Percentiles rank a stretch among this genome's conserved stretches.
phyloP scores from a whole-genome alignment of 1,140 invertebrate species.

The Drosophila nebulosa region DNA sequence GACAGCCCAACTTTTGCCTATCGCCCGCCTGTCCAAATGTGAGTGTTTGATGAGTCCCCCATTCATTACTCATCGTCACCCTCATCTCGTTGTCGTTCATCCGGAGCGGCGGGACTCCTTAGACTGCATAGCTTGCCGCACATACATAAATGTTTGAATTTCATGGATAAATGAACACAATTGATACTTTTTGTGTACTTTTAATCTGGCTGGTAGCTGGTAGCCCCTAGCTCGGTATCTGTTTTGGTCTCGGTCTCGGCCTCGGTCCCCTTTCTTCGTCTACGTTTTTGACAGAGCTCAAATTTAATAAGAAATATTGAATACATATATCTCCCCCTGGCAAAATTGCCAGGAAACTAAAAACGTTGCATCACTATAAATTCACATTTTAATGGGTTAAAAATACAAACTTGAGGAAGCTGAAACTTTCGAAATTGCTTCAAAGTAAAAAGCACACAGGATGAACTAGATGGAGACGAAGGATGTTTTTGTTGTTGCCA shows the following conservation, averaged over 20 bases:
- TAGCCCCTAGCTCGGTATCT: conserved; percentile 1
- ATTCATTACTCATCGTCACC: conserved; percentile 42
- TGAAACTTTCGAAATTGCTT: background rate
- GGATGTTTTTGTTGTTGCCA: background rate
- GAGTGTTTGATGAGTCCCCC: conserved; percentile 5
- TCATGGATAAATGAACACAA: conserved; percentile 55
- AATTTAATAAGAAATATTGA: conserved; percentile 1
- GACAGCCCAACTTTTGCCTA: background rate
- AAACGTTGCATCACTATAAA: background rate
- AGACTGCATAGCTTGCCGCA: conserved; percentile 12
- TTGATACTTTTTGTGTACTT: conserved; percentile 62
- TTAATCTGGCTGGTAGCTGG: conserved; percentile 39
- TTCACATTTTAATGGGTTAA: background rate
- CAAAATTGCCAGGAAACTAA: background rate
- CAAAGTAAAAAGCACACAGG: background rate
- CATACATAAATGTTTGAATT: conserved; percentile 49
- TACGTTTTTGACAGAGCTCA: background rate
- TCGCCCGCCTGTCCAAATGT: background rate
- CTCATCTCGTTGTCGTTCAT: background rate
- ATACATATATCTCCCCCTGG: background rate
- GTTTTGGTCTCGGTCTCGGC: background rate
- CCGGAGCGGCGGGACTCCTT: background rate
- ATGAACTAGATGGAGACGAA: background rate
- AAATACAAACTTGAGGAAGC: background rate
- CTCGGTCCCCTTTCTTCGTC: background rate